Conservation (phyloP, 2,888 invertebrate species). For the Ichneumoninae sp. region DNA sequence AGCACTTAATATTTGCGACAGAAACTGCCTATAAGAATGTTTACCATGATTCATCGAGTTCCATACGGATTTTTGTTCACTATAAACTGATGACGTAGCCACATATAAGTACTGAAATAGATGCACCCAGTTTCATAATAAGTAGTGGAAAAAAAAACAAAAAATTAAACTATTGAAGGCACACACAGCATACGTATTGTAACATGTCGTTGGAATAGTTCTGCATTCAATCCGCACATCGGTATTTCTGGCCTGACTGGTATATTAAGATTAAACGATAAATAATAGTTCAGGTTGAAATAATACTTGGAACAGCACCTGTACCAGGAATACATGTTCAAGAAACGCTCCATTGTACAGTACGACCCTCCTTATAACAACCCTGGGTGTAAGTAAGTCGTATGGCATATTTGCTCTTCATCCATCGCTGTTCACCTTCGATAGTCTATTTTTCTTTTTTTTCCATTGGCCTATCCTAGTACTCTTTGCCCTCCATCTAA, state of each 20-base stretch:
- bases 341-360: conserved; percentile 8
- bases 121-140: conserved; percentile 57
- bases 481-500: conserved; percentile 41
- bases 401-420: not conserved
- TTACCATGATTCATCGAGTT: conserved; percentile 23
- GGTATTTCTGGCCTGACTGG: not conserved
- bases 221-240: conserved; percentile 22
- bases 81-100: conserved; percentile 26
- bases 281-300: conserved; percentile 46
- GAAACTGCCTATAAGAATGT: conserved; percentile 29
- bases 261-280: conserved; percentile 48
- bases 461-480: conserved; percentile 52
- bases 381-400: not conserved
- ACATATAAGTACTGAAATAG: conserved; percentile 55
- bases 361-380: conserved; percentile 13
- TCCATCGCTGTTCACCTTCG: conserved; percentile 21
- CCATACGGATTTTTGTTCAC: not conserved
- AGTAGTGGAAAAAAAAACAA: conserved; percentile 51
- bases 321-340: conserved; percentile 22
- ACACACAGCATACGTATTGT: not conserved
- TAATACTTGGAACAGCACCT: conserved; percentile 57
- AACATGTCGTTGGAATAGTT: conserved; percentile 9
- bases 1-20: conserved; percentile 55
- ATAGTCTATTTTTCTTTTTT: conserved; percentile 47
- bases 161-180: conserved; percentile 55